Conservation (phyloP, 2,888 invertebrate genomes). For the Acanthosoma haemorrhoidale region DNA sequence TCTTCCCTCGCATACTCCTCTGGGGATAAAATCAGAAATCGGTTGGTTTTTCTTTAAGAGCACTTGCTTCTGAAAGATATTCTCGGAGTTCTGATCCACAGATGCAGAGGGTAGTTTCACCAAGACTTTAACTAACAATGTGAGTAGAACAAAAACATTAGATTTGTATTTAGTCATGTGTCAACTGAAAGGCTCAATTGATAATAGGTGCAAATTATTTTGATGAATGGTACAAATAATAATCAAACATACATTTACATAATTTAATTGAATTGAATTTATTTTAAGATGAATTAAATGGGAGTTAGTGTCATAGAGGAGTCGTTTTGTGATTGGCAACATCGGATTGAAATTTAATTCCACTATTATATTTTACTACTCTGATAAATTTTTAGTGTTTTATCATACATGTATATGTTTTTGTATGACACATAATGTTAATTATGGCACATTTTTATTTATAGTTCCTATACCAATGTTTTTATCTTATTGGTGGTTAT, state of each 20-base stretch:
- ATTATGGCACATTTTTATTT: neutral
- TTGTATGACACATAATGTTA: neutral
- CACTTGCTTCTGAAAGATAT: too few species aligned
- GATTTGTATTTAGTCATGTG: too few species aligned
- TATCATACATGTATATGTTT: slow-evolving; percentile 4
- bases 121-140: too few species aligned
- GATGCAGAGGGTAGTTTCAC: too few species aligned
- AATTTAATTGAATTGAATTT: neutral
- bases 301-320: neutral
- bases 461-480: neutral
- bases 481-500: neutral
- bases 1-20: too few species aligned
- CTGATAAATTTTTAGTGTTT: neutral
- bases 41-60: too few species aligned
- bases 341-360: neutral
- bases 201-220: slow-evolving; percentile 4
- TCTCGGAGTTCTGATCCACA: too few species aligned
- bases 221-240: slow-evolving; percentile 20
- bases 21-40: too few species aligned
- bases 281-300: neutral
- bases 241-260: slow-evolving; percentile 17
- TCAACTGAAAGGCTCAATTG: too few species aligned
- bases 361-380: neutral
- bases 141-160: too few species aligned
- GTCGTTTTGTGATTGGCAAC: neutral